Base-by-base conservation (phyloP, 1,140 invertebrate species). In the Aleiodes sp. region DNA sequence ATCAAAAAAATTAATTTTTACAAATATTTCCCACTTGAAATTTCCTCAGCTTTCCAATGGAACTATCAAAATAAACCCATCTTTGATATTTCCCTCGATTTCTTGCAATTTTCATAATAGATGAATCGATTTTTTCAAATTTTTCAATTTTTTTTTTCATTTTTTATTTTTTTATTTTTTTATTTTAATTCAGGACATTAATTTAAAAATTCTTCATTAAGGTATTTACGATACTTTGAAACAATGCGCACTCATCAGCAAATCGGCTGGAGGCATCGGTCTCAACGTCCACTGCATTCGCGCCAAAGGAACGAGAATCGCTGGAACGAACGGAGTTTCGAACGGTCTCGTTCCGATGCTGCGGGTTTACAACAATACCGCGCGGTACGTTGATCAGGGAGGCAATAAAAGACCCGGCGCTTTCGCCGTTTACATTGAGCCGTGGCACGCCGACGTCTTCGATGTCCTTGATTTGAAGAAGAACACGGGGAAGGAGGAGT, bases 271-370 rank as follows among this genome's bases (percentile, higher is more conserved):
- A 64, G 98, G 98, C 14, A 98, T 99, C 82, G 98, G 98, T 0
- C 80, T 99, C 0, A 98, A 98, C 87, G 91, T 99, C 1, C 98
- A 99, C 83, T 97, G 95, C 79, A 99, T 99, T 75, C 88, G 98
- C 76, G 93, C 96, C 0, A 94, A 91, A 76, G 98, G 97, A 6
- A 94, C 93, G 24, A 93, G 93, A 57, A 99, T 99, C 78, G 93
- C 92, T 71, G 97, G 98, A 28, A 99, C 97, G 8, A 97, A 97
- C 88, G 97, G 97, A 33, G 89, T 90, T 12, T 99, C 97, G 0
- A 99, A 98, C 87, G 98, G 98, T 4, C 84, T 99, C n/a, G 92
- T 99, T 33, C 98, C 98, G 0, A 98, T 99, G 96, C 86, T 99
- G 7, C 85, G 96, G 75, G 96, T 99, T 0, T 99, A 92, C 78